phyloP scores from a whole-genome alignment of 2,888 invertebrate genomes.

The Drosophila leonis region DNA sequence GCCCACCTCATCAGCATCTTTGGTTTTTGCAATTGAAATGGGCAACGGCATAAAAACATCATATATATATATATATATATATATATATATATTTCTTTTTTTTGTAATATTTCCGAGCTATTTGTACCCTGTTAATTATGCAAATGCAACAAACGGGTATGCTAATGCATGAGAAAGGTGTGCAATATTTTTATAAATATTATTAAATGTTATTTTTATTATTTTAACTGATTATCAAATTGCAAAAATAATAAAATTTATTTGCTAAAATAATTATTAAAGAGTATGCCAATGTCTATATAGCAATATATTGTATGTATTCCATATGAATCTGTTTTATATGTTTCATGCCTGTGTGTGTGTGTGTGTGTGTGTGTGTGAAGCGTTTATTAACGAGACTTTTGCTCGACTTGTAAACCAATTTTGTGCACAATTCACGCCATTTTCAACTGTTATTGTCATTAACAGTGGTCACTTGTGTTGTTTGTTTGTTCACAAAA shows the following conservation, averaged over 20 bases:
- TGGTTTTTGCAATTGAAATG: background rate
- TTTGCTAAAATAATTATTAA: background rate
- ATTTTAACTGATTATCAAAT: background rate
- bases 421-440: slow-evolving; percentile 46
- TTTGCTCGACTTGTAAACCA: slow-evolving; percentile 44
- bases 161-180: background rate
- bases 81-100: background rate
- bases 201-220: no score
- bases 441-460: slow-evolving; percentile 28
- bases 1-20: slow-evolving; percentile 5
- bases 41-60: slow-evolving; percentile 6
- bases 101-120: slow-evolving; percentile 25
- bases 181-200: no score
- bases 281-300: slow-evolving; percentile 1
- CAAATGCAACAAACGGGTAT: background rate
- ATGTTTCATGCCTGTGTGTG: background rate
- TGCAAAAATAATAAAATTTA: background rate
- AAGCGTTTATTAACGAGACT: slow-evolving; percentile 49
- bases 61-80: slow-evolving; percentile 8
- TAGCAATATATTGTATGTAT: background rate
- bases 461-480: slow-evolving; percentile 23
- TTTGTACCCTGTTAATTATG: slow-evolving; percentile 18
- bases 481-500: slow-evolving; percentile 14
- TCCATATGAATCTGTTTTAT: slow-evolving; percentile 18
- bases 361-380: slow-evolving; percentile 10